Evolutionary conservation across 2,797 vertebrate genomes (phyloP).

Genomic region (Hemitrygon akajei): DNA sequence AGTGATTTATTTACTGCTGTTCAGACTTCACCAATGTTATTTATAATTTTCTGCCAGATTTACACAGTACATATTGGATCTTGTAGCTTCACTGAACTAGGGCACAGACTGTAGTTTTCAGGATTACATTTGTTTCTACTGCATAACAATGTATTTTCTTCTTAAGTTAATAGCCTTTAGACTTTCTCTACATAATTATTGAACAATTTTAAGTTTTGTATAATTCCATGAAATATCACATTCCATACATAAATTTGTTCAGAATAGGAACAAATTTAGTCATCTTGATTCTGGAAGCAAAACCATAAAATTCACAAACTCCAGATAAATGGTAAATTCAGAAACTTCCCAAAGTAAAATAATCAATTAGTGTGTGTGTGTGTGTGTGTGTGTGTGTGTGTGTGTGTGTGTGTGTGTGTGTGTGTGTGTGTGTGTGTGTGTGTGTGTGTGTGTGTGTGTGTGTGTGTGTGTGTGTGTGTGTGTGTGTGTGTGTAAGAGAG

Average conservation of each 20-base stretch:
- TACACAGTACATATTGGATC: not conserved
- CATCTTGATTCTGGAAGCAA: not conserved
- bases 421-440: not conserved
- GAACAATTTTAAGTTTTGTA: not conserved
- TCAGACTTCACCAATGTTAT: not conserved
- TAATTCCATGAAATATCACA: not conserved
- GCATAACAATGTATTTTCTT: not conserved
- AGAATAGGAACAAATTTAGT: not conserved
- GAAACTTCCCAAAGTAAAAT: not conserved
- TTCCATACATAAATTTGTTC: not conserved
- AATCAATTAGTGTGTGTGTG: not conserved
- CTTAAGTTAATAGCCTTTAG: not conserved
- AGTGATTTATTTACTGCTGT: not conserved
- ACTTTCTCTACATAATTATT: not conserved
- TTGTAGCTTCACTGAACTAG: not conserved
- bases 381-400: not conserved
- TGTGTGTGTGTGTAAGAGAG: not conserved
- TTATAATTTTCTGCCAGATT: not conserved
- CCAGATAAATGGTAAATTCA: not conserved
- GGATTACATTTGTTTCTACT: not conserved
- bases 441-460: not conserved
- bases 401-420: not conserved
- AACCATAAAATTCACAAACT: too few relatives aligned
- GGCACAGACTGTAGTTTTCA: not conserved
- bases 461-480: not conserved